These are phyloP conservation scores for Ochlodes sylvanus DNA, from an alignment of 2,888 invertebrate genomes.

Conservation along the genomic window DNA sequence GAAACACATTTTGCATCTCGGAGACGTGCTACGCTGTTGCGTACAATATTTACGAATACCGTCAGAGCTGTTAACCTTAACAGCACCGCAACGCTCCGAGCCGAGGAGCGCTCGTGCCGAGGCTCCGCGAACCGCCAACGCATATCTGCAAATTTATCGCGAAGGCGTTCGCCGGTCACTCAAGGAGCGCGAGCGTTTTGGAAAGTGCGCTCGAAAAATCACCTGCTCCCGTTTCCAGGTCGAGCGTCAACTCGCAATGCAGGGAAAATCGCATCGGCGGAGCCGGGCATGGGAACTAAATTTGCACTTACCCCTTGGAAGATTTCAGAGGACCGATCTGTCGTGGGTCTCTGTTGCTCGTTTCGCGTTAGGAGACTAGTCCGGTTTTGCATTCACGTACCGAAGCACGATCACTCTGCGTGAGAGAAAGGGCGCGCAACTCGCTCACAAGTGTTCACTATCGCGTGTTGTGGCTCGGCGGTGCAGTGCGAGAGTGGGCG, in stretches of 20 bases:
- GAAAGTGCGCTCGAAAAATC: constrained; percentile 61
- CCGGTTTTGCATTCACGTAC: constrained; percentile 83
- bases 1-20: constrained; percentile 18
- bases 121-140: constrained; percentile 58
- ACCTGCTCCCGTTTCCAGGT: constrained; percentile 44
- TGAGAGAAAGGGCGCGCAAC: constrained; percentile 82
- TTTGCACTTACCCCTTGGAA: constrained; percentile 68
- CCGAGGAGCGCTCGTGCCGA: constrained; percentile 45
- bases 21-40: constrained; percentile 19
- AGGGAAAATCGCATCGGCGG: constrained; percentile 47
- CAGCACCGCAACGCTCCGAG: constrained; percentile 48
- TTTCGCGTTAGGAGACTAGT: constrained; percentile 75
- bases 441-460: constrained; percentile 66
- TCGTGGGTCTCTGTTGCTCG: constrained; percentile 62
- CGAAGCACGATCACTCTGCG: constrained; percentile 81
- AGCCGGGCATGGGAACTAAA: constrained; percentile 47
- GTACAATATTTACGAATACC: constrained; percentile 73
- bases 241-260: constrained; percentile 44
- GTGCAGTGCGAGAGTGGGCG: constrained; percentile 70
- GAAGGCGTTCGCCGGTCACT: constrained; percentile 48
- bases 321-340: constrained; percentile 61
- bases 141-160: constrained; percentile 56
- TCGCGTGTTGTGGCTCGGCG: constrained; percentile 73
- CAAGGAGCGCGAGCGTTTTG: constrained; percentile 61
- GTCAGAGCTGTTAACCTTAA: constrained; percentile 66